Conservation (phyloP, 1,140 invertebrate genomes). For the Cyclina sinensis region DNA sequence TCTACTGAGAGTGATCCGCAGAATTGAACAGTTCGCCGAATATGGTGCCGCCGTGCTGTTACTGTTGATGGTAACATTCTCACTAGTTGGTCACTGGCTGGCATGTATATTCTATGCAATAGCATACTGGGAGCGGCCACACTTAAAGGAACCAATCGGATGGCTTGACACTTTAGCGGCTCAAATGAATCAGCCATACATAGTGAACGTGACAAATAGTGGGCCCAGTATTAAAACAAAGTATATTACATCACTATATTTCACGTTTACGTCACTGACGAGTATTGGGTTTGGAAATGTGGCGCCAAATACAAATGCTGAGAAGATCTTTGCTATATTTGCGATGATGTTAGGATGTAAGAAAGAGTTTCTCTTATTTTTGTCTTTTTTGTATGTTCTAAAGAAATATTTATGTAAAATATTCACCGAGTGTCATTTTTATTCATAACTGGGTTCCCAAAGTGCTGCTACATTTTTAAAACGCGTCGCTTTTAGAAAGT, state of each 20-base stretch:
- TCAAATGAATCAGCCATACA: slow-evolving; percentile 82
- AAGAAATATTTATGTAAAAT: no score
- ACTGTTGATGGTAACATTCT: slow-evolving; percentile 98
- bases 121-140: slow-evolving; percentile 84
- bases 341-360: slow-evolving; percentile 87
- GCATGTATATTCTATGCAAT: slow-evolving; percentile 96
- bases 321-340: slow-evolving; percentile 91
- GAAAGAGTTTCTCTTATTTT: slow-evolving; percentile 72
- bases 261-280: slow-evolving; percentile 98
- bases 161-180: slow-evolving; percentile 93
- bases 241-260: slow-evolving; percentile 93
- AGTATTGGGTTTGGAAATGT: slow-evolving; percentile 99
- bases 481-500: no score
- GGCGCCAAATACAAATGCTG: slow-evolving; percentile 96
- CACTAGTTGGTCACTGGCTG: slow-evolving; percentile 99
- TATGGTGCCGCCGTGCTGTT: slow-evolving; percentile 99
- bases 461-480: no score
- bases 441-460: no score
- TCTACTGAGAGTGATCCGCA: slow-evolving; percentile 97
- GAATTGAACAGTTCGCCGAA: slow-evolving; percentile 99
- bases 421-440: no score
- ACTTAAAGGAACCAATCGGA: slow-evolving; percentile 70
- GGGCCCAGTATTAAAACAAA: slow-evolving; percentile 86
- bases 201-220: slow-evolving; percentile 83
- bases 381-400: no score